Conservation (phyloP, 1,140 invertebrate genomes). For the Neodiprion pinetum region DNA sequence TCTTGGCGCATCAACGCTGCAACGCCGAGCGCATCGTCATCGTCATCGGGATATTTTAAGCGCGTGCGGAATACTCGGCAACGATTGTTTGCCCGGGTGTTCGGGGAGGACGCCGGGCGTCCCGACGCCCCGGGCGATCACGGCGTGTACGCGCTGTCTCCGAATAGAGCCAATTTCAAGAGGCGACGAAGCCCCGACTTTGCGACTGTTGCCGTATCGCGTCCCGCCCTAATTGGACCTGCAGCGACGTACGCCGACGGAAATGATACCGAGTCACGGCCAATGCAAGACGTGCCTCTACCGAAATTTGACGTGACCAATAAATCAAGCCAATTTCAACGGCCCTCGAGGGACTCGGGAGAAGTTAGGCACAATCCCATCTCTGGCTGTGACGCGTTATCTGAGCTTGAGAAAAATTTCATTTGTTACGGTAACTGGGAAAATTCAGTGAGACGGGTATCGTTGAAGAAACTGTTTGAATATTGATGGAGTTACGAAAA, state of each 20-base stretch:
- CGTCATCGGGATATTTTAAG: neutral
- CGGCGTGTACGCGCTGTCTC: neutral
- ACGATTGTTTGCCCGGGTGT: too few relatives aligned
- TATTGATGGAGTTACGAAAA: too few relatives aligned
- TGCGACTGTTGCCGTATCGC: slow-evolving; percentile 3
- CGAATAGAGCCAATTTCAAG: neutral
- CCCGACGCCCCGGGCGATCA: neutral
- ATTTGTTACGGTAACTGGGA: too few relatives aligned
- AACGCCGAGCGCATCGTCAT: too few relatives aligned
- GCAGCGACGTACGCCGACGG: neutral
- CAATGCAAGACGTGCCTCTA: slow-evolving; percentile 6
- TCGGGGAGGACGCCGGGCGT: neutral
- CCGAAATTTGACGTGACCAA: slow-evolving; percentile 4
- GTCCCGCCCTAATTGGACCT: neutral
- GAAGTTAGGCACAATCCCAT: too few relatives aligned
- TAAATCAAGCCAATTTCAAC: neutral
- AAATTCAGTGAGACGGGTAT: too few relatives aligned
- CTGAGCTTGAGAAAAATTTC: too few relatives aligned
- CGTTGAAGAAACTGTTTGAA: too few relatives aligned
- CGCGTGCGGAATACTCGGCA: too few relatives aligned
- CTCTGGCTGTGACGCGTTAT: too few relatives aligned
- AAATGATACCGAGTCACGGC: slow-evolving; percentile 2
- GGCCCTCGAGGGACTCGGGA: neutral
- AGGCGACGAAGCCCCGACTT: neutral
- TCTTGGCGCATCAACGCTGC: too few relatives aligned